phyloP scores from a whole-genome alignment of 2,113 vertebrate species.

The Callipepla californica region DNA sequence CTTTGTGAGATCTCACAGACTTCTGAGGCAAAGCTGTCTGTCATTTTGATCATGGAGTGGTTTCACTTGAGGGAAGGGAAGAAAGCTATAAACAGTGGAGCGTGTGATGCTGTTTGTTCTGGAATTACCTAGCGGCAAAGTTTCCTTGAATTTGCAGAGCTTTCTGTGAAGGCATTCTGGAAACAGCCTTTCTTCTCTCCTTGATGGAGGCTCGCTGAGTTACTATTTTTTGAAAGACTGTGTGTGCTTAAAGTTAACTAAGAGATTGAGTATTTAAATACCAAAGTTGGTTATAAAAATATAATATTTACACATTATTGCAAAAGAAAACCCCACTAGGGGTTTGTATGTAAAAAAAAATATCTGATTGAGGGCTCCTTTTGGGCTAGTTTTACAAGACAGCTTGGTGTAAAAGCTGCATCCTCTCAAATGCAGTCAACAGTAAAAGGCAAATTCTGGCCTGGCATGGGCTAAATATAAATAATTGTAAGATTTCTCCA shows the following conservation, averaged over 20 bases:
- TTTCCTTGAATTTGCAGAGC: not conserved
- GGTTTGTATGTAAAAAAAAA: not conserved
- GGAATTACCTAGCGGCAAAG: not conserved
- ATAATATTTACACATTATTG: not conserved
- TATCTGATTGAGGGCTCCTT: not conserved
- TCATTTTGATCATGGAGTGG: not conserved
- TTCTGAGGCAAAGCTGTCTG: not conserved
- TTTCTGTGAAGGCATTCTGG: conserved; percentile 9
- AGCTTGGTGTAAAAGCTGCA: not conserved
- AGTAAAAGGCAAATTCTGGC: not conserved
- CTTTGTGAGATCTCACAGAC: not conserved
- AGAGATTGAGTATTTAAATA: not conserved
- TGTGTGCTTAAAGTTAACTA: not conserved
- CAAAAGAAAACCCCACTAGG: not conserved
- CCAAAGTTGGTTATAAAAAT: not conserved
- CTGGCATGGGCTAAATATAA: not conserved
- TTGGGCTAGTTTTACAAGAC: not conserved
- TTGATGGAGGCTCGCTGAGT: not conserved
- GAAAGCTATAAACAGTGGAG: not conserved
- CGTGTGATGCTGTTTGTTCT: not conserved
- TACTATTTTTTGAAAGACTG: not conserved
- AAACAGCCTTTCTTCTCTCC: not conserved
- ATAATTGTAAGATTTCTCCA: not conserved
- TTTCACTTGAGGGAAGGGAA: not conserved
- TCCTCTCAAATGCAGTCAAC: not conserved